These are phyloP conservation scores for Acheta domesticus DNA, from an alignment of 2,888 invertebrate genomes.

Conservation along the genomic window DNA sequence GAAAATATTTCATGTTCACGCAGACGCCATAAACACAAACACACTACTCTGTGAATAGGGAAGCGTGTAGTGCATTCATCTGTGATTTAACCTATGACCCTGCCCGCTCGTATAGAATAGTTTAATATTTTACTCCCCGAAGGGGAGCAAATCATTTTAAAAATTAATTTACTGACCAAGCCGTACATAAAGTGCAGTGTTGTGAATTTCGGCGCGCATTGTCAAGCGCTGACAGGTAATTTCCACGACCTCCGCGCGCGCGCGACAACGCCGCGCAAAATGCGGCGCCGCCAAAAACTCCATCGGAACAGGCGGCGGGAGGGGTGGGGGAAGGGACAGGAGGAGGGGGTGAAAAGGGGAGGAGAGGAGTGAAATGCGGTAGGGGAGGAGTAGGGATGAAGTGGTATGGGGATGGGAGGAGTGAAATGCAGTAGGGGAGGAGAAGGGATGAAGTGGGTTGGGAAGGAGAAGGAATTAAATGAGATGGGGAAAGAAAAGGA, in stretches of 20 bases:
- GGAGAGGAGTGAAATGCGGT: no score
- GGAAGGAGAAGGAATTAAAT: no score
- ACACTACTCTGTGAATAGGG: not conserved
- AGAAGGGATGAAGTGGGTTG: no score
- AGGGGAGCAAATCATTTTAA: constrained; percentile 10
- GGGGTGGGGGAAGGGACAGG: no score
- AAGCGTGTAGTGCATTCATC: not conserved
- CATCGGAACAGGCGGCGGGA: no score
- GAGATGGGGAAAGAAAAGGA: no score
- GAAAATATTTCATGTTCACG: constrained; percentile 2
- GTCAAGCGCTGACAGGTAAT: constrained; percentile 8
- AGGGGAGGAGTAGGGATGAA: no score
- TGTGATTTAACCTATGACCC: constrained; percentile 2
- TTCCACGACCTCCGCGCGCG: not conserved
- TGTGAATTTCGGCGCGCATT: not conserved
- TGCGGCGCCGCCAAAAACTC: no score
- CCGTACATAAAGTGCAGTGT: constrained; percentile 1
- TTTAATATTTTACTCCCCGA: not conserved
- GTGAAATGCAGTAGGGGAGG: no score
- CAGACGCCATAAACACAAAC: not conserved
- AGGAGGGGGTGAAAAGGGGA: no score
- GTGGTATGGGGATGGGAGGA: no score
- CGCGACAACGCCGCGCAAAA: no score
- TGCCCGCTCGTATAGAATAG: not conserved
- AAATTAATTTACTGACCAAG: constrained; percentile 18